Percentiles rank a stretch among this genome's conserved stretches.
phyloP scores from a whole-genome alignment of 2,888 invertebrate genomes.

The Sussaba pulchella region DNA sequence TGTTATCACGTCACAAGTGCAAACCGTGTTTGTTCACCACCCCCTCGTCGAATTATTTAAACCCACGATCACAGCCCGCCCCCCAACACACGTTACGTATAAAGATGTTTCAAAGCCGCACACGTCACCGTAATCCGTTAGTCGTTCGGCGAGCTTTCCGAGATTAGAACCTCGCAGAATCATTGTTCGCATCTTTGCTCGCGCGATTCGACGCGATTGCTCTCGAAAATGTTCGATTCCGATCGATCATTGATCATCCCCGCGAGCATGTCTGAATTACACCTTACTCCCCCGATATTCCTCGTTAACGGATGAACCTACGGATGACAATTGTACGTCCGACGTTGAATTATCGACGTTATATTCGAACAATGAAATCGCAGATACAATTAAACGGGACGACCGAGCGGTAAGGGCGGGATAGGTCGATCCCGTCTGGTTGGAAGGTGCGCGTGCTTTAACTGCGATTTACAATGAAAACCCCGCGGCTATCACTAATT shows the following conservation, averaged over 20 bases:
- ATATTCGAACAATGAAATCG: conserved; percentile 29
- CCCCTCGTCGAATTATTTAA: conserved; percentile 25
- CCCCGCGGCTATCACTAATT: conserved; percentile 34
- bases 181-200: conserved; percentile 62
- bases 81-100: conserved; percentile 11
- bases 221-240: neutral
- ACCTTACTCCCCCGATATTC: neutral
- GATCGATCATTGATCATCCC: neutral
- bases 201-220: neutral
- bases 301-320: neutral
- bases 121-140: conserved; percentile 63
- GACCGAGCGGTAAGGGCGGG: no score
- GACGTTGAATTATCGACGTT: conserved; percentile 12
- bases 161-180: conserved; percentile 55
- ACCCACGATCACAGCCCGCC: conserved; percentile 17
- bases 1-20: conserved; percentile 15
- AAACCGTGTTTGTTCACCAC: conserved; percentile 28
- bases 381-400: conserved; percentile 20
- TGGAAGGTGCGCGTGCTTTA: conserved; percentile 21
- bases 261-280: neutral
- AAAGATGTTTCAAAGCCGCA: conserved; percentile 52
- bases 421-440: conserved; percentile 28
- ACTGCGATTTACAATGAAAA: conserved; percentile 31
- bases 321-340: neutral
- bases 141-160: conserved; percentile 54